Evolutionary conservation across 2,888 invertebrate genomes (phyloP).

Genomic region (Pasiphila rectangulata): DNA sequence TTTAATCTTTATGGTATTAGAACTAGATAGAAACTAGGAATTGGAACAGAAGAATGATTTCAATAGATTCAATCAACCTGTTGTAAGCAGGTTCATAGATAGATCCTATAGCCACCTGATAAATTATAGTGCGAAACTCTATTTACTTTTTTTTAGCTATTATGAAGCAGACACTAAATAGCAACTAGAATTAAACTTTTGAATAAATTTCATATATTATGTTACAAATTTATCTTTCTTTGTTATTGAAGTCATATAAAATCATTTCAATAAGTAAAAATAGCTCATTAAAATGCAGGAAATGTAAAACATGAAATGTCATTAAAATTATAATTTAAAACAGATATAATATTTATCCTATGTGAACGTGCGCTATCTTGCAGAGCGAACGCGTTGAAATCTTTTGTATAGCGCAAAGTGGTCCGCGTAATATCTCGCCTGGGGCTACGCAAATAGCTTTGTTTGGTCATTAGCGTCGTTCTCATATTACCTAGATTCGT

Average conservation of each 20-base stretch:
- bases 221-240: background rate
- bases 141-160: no score
- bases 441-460: conserved; percentile 13
- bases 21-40: no score
- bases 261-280: conserved; percentile 7
- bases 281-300: conserved; percentile 14
- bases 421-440: conserved; percentile 5
- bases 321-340: conserved; percentile 19
- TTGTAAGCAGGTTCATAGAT: no score
- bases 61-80: no score
- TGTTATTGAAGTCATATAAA: background rate
- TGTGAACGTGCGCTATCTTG: conserved; percentile 23
- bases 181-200: no score
- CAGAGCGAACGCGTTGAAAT: conserved; percentile 57
- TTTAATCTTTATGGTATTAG: no score
- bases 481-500: conserved; percentile 2
- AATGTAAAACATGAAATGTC: conserved; percentile 15
- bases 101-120: no score
- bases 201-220: no score
- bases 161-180: no score
- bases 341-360: conserved; percentile 11
- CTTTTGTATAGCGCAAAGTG: conserved; percentile 51
- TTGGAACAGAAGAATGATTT: no score
- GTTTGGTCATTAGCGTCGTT: conserved; percentile 9
- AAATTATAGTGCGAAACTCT: no score